Evolutionary conservation across 2,888 invertebrate species (phyloP).

Genomic region (Mycalesis mineus): DNA sequence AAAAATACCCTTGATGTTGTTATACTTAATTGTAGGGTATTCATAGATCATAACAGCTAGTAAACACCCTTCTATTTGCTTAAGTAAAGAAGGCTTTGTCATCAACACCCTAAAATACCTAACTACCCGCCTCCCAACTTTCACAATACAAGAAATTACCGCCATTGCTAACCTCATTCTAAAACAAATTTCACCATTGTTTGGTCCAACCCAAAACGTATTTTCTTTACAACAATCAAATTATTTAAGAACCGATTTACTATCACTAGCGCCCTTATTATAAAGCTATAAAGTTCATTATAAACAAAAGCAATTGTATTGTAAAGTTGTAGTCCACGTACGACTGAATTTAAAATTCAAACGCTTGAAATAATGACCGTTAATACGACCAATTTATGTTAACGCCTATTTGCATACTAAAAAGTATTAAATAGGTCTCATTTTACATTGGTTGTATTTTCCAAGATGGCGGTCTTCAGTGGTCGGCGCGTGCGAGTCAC

Average conservation of each 20-base stretch:
- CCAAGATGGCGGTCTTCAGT: constrained; percentile 55
- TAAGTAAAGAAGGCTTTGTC: constrained; percentile 29
- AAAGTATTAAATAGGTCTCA: constrained; percentile 26
- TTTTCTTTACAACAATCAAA: constrained; percentile 45
- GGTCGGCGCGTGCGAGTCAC: constrained; percentile 60
- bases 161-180: constrained; percentile 26
- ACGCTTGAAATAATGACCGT: constrained; percentile 63
- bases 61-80: constrained; percentile 27
- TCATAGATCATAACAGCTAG: constrained; percentile 20
- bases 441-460: constrained; percentile 37
- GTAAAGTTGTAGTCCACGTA: constrained; percentile 16
- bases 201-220: constrained; percentile 44
- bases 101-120: constrained; percentile 38
- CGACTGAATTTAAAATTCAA: constrained; percentile 57
- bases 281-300: constrained; percentile 17
- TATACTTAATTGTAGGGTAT: constrained; percentile 16
- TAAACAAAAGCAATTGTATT: background rate
- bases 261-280: constrained; percentile 19
- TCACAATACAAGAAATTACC: constrained; percentile 58
- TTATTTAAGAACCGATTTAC: constrained; percentile 32
- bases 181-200: constrained; percentile 44
- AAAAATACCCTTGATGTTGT: background rate
- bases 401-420: constrained; percentile 8
- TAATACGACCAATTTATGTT: constrained; percentile 40
- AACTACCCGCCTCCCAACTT: constrained; percentile 40